A percentile compares a stretch with the other conserved stretches of the same genome.
phyloP scores from a whole-genome alignment of 2,797 vertebrate genomes.

The Sebastes minor region DNA sequence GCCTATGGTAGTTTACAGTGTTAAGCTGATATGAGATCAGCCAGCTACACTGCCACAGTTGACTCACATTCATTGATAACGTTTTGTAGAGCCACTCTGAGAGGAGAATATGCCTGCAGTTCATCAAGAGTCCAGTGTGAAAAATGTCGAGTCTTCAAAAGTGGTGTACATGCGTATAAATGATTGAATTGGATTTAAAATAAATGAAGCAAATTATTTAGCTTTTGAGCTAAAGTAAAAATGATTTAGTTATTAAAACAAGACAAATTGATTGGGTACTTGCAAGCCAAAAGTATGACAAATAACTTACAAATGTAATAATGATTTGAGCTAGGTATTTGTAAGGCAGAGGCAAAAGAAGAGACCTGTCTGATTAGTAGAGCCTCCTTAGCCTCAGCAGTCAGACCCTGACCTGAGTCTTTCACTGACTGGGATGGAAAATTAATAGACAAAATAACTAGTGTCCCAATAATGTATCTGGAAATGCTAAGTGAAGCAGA shows the following conservation, averaged over 20 bases:
- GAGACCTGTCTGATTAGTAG: neutral
- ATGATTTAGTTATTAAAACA: neutral
- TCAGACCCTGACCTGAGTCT: neutral
- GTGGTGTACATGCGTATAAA: fast-evolving
- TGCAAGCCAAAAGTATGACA: neutral
- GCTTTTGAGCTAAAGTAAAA: neutral
- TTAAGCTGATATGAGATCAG: conserved; percentile 14
- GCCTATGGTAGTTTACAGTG: neutral
- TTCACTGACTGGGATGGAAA: neutral
- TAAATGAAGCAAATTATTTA: neutral
- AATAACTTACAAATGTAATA: neutral
- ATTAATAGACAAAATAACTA: neutral
- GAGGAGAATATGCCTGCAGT: neutral
- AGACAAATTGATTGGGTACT: neutral
- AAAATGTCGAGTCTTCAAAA: neutral
- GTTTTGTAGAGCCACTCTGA: neutral
- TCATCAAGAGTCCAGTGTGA: neutral
- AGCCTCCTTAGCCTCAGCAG: neutral
- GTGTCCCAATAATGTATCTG: neutral
- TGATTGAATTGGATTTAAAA: neutral
- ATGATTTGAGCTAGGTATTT: neutral
- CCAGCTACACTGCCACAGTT: neutral
- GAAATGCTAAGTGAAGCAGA: neutral
- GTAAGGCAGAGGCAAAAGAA: neutral
- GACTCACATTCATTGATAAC: conserved; percentile 1